These are phyloP conservation scores for Heteractis magnifica DNA, from an alignment of 92 coral and sea anemone species.

Conservation along the genomic window DNA sequence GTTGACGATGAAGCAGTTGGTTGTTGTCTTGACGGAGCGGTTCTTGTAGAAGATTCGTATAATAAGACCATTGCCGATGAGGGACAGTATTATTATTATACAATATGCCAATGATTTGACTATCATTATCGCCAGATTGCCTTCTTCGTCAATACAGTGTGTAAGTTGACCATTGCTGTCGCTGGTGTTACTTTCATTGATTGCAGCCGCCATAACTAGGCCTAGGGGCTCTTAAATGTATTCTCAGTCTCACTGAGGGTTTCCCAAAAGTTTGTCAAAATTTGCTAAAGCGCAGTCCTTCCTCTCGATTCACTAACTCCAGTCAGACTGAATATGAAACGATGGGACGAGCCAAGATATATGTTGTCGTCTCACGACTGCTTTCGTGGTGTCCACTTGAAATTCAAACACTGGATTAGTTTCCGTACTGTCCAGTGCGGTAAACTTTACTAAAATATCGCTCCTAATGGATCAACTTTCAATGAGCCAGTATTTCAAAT, in stretches of 20 bases:
- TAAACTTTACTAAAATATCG: background rate
- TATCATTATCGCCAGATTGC: background rate
- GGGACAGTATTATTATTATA: slow-evolving; percentile 15
- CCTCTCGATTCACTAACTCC: background rate
- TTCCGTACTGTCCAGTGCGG: background rate
- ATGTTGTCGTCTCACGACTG: background rate
- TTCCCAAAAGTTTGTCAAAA: background rate
- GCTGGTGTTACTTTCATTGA: background rate
- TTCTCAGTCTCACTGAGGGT: background rate
- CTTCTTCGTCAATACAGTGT: slow-evolving; percentile 10
- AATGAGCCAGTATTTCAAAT: background rate
- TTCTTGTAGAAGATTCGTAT: slow-evolving; percentile 33
- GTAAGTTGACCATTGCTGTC: background rate
- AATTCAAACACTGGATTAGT: background rate
- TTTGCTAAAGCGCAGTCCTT: background rate
- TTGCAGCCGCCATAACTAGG: background rate
- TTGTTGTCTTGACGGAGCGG: slow-evolving; percentile 36
- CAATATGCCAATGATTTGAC: slow-evolving; percentile 29
- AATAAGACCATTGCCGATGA: slow-evolving; percentile 34
- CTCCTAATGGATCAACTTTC: background rate
- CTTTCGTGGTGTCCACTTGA: background rate
- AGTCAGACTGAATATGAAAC: background rate
- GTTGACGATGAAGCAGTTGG: slow-evolving; percentile 40
- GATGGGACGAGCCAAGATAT: background rate
- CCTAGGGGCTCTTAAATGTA: background rate